A percentile compares a stretch with the other conserved stretches of the same genome.
These are phyloP conservation scores for Aurelia sp. DNA, from an alignment of 30 jellyfish, hydroid and myxozoan genomes.

Conservation along the genomic window DNA sequence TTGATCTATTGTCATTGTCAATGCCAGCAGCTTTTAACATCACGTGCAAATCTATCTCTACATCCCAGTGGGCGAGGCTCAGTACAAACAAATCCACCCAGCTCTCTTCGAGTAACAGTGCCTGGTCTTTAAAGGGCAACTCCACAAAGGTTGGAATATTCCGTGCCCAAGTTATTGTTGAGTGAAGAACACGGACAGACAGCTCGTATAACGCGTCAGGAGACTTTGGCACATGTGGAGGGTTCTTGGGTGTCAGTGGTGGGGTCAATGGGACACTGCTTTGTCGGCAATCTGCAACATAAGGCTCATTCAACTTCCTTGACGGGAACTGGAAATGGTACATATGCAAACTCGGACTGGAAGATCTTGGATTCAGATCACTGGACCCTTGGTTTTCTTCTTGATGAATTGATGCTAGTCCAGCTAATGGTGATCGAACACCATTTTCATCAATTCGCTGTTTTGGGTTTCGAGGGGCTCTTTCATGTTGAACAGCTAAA, in stretches of 20 bases:
- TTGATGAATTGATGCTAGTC: neutral
- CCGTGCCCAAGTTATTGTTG: constrained; percentile 89
- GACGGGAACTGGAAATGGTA: constrained; percentile 72
- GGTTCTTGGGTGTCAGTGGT: constrained; percentile 74
- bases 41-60: constrained; percentile 62
- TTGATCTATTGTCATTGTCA: constrained; percentile 41
- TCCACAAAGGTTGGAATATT: constrained; percentile 88
- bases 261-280: constrained; percentile 76
- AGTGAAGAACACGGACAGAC: constrained; percentile 61
- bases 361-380: constrained; percentile 19
- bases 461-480: constrained; percentile 85
- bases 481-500: constrained; percentile 93
- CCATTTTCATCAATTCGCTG: constrained; percentile 43
- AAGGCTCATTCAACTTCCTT: constrained; percentile 42
- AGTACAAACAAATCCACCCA: constrained; percentile 81
- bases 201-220: constrained; percentile 79
- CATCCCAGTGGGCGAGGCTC: constrained; percentile 85
- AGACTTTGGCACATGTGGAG: constrained; percentile 69
- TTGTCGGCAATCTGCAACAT: constrained; percentile 66
- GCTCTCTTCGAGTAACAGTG: constrained; percentile 82
- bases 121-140: constrained; percentile 86
- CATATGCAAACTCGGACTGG: constrained; percentile 58
- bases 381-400: constrained; percentile 2
- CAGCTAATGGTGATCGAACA: constrained; percentile 27
- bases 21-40: constrained; percentile 65